Base-by-base conservation (phyloP, 2,797 vertebrate genomes). In the Urosaurus nigricauda region DNA sequence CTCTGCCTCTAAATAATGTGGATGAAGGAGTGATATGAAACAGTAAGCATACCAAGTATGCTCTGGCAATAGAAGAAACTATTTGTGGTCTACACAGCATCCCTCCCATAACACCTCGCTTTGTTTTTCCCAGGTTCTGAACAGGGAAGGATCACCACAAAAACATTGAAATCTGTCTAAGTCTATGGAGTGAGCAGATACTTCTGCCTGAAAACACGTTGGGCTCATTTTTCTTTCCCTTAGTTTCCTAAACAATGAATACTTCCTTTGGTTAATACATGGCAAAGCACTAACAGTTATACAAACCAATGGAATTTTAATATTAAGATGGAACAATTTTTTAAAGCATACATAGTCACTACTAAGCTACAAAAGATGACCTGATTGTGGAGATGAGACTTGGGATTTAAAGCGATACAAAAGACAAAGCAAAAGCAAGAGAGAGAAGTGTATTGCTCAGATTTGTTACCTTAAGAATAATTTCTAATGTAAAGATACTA, bases 401-500 rank as follows among this genome's bases (percentile, higher is more conserved):
- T 2, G 19, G 9, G 1, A 5, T 91, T 79, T 17, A 79, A 88
- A 90, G 79, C 74, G 43, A 60, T 78, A 89, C 71, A 56, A 14
- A 58, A 35, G 26, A 87, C 81, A 85, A 65, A 88, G 60, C 90
- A 88, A 91, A 82, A 83, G 83, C 86, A 77, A 88, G 88, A 90
- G 88, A 85, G 47, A 93, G 29, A 13, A 92, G 88, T 88, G 93
- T 90, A 88, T 87, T 90, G 93, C 95, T 95, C 95, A 93, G 91
- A 92, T 92, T 92, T 93, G 95, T 96, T 98, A 99, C 99, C 99
- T 99, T 99, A 94, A 99, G 98, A 96, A 99, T 98, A 96, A 99
- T 99, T 97, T 99, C 99, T 95, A 99, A 98, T 88, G 99, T 99
- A 98, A 99, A 99, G 97, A 99, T 98, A 96, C 99, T 99, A 95